Percentiles rank a stretch among this genome's conserved stretches.
Conservation (phyloP, 2,888 invertebrate genomes). For the Abrostola tripartita region DNA sequence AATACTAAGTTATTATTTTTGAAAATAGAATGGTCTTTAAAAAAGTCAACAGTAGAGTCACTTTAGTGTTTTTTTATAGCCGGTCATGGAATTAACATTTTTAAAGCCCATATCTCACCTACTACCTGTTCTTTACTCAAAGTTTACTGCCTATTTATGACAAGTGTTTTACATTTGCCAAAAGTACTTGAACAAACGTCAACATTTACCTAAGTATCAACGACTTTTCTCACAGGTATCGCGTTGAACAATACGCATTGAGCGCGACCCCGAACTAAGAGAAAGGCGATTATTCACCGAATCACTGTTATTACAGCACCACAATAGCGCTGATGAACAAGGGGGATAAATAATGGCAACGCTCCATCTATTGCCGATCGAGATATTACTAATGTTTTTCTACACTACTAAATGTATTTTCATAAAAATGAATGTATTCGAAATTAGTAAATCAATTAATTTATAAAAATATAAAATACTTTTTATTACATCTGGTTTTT, state of each 20-base stretch:
- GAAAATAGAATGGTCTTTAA: not conserved
- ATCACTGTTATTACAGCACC: slow-evolving; percentile 81
- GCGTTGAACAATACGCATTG: slow-evolving; percentile 72
- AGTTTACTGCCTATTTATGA: slow-evolving; percentile 40
- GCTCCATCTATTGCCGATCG: slow-evolving; percentile 43
- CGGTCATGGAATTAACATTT: slow-evolving; percentile 28
- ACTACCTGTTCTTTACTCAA: slow-evolving; percentile 34
- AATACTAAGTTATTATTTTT: no score
- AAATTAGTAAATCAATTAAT: slow-evolving; percentile 26
- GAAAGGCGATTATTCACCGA: slow-evolving; percentile 78
- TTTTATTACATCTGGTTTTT: slow-evolving; percentile 12
- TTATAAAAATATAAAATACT: slow-evolving; percentile 14
- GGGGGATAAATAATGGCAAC: slow-evolving; percentile 62
- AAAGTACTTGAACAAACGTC: slow-evolving; percentile 43
- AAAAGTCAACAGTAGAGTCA: not conserved
- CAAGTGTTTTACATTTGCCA: slow-evolving; percentile 52
- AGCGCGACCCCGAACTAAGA: slow-evolving; percentile 73
- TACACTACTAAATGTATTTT: slow-evolving; percentile 15
- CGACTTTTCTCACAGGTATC: slow-evolving; percentile 86
- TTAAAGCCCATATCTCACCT: slow-evolving; percentile 20
- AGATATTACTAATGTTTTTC: slow-evolving; percentile 42
- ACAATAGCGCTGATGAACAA: slow-evolving; percentile 75
- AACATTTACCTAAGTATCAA: slow-evolving; percentile 61
- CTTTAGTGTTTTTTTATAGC: slow-evolving; percentile 7
- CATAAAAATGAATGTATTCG: slow-evolving; percentile 16